phyloP scores from a whole-genome alignment of 2,113 vertebrate species.

The Dissostichus mawsoni region DNA sequence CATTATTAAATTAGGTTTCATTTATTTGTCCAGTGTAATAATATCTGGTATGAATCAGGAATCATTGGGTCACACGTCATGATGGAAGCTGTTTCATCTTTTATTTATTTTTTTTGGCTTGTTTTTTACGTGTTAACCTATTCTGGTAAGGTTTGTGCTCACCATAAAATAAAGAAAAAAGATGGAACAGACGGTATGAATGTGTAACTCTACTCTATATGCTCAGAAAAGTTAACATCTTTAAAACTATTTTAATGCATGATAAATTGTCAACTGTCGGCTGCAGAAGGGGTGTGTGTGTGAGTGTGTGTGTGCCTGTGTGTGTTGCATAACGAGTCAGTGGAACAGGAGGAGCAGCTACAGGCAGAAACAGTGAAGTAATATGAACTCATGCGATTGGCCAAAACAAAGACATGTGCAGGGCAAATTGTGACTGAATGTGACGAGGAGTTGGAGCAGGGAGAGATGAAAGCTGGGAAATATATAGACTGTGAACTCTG shows the following conservation, averaged over 20 bases:
- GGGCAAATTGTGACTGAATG: neutral
- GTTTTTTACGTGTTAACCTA: neutral
- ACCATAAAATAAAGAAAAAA: no score
- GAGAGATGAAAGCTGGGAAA: neutral
- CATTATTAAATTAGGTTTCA: neutral
- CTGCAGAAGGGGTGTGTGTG: neutral
- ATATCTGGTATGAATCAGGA: no score
- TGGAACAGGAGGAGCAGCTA: slow-evolving; percentile 1
- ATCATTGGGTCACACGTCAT: no score
- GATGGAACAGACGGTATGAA: neutral
- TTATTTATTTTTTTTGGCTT: no score
- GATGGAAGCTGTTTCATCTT: no score
- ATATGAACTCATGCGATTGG: slow-evolving; percentile 6
- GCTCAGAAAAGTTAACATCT: no score
- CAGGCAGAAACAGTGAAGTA: slow-evolving; percentile 11
- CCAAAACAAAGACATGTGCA: neutral
- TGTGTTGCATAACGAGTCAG: neutral
- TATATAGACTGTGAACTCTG: neutral
- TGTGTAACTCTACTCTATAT: neutral
- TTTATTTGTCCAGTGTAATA: neutral
- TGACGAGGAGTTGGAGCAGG: neutral
- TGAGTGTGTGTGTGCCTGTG: neutral
- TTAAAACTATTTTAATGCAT: no score
- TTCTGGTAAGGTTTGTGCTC: no score
- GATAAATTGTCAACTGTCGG: no score